Percentiles rank a stretch among this genome's conserved stretches.
phyloP scores from a whole-genome alignment of 2,113 vertebrate genomes.

The Pelmatolapia mariae region DNA sequence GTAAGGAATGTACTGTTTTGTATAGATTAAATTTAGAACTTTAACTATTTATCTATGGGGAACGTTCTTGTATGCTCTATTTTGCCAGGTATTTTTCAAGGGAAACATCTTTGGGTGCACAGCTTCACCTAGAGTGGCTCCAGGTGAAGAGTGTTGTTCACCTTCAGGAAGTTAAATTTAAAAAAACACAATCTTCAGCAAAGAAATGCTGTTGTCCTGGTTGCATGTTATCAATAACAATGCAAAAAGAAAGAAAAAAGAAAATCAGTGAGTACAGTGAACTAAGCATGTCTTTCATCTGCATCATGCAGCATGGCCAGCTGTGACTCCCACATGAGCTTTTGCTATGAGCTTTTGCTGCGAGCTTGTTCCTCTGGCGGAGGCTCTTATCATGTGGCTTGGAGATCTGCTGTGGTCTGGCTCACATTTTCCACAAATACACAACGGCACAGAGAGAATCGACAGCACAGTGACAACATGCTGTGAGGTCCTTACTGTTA shows the following conservation, averaged over 20 bases:
- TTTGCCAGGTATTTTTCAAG: not conserved
- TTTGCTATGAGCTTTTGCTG: not conserved
- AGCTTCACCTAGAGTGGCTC: not conserved
- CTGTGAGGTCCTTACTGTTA: not conserved
- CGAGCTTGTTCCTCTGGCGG: not conserved
- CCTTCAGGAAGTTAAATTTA: not conserved
- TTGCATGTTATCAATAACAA: not conserved
- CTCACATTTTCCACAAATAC: slow-evolving; percentile 11
- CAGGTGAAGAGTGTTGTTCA: not conserved
- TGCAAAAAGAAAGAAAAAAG: not conserved
- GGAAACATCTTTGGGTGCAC: not conserved
- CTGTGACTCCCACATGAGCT: not conserved
- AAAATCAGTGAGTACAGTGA: not conserved
- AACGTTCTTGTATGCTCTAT: rapidly evolving
- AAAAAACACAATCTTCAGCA: not conserved
- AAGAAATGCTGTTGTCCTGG: not conserved
- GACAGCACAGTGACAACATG: not conserved
- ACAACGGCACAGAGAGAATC: not conserved
- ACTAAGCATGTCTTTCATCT: not conserved
- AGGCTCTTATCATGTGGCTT: slow-evolving; percentile 7
- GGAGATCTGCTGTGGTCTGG: not conserved
- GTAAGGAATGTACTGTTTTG: not conserved
- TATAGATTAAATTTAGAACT: not conserved
- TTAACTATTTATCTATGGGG: not conserved
- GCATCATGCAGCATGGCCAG: not conserved